These are phyloP conservation scores for Stylophora pistillata DNA, from an alignment of 64 coral and sea anemone species.

Conservation along the genomic window DNA sequence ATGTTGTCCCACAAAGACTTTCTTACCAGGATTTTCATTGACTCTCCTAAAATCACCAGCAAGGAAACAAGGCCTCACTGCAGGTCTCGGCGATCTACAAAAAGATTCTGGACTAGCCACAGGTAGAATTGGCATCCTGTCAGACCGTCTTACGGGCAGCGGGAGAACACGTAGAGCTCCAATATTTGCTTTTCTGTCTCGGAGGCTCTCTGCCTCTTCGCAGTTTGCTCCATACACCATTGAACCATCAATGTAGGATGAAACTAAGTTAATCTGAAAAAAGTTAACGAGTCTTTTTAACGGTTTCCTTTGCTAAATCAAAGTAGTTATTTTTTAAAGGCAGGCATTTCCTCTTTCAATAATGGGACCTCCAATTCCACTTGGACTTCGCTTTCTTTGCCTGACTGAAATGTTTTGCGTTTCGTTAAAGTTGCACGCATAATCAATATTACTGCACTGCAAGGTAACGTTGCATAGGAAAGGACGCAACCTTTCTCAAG, in stretches of 20 bases:
- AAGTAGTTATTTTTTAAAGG: too few relatives aligned
- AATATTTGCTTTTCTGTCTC: neutral
- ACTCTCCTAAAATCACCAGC: slow-evolving; percentile 38
- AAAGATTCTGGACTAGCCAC: neutral
- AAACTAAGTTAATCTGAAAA: neutral
- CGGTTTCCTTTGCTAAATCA: too few relatives aligned
- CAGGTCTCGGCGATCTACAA: slow-evolving; percentile 9
- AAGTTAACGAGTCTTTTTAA: neutral
- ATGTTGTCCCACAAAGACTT: neutral
- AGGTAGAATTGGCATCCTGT: neutral
- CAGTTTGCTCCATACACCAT: slow-evolving; percentile 14
- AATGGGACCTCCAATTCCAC: too few relatives aligned
- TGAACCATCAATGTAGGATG: slow-evolving; percentile 37
- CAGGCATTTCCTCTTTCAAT: too few relatives aligned
- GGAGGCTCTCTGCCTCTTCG: neutral
- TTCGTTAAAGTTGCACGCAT: too few relatives aligned
- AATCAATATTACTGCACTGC: too few relatives aligned
- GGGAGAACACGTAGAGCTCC: neutral
- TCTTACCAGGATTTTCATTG: slow-evolving; percentile 55
- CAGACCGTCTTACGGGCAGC: slow-evolving; percentile 11
- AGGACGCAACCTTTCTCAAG: too few relatives aligned
- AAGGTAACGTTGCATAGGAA: too few relatives aligned
- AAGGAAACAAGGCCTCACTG: slow-evolving; percentile 24
- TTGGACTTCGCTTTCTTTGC: too few relatives aligned
- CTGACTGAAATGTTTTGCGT: too few relatives aligned